phyloP scores from a whole-genome alignment of 2,797 vertebrate genomes.

The Crypturellus tataupa region DNA sequence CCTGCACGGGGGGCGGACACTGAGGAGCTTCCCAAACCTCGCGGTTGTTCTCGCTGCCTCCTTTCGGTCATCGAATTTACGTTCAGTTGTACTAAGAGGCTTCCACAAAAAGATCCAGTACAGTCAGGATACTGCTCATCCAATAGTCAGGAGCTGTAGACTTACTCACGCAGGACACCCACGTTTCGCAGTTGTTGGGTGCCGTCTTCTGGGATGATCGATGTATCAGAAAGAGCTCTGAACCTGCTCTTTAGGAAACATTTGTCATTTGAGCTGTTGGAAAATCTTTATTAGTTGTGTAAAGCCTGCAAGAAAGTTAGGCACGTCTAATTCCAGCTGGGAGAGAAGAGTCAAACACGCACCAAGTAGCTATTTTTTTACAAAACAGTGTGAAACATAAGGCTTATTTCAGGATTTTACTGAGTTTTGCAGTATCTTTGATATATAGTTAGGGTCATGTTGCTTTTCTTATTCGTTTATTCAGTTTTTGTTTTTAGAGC shows the following conservation, averaged over 20 bases:
- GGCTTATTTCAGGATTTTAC: not conserved
- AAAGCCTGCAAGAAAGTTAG: not conserved
- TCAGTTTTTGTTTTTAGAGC: not conserved
- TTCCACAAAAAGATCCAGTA: not conserved
- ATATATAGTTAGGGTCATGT: not conserved
- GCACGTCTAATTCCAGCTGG: not conserved
- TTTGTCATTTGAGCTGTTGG: not conserved
- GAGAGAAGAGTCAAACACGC: not conserved
- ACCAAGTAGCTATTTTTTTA: not conserved
- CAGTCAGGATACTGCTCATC: not conserved
- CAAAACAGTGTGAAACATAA: not conserved
- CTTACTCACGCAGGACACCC: not conserved
- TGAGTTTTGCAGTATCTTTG: not conserved
- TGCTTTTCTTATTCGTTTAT: not conserved
- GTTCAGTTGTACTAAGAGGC: not conserved
- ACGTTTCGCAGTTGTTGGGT: not conserved
- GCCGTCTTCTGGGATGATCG: not conserved
- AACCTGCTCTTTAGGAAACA: not conserved
- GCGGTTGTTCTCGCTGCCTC: not conserved
- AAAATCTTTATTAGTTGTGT: not conserved
- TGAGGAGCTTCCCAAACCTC: not conserved
- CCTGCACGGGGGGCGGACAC: not conserved
- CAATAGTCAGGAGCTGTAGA: not conserved
- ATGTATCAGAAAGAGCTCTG: not conserved
- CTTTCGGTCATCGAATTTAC: not conserved